Conservation (phyloP, 2,888 invertebrate species). For the Xanthia icteritia region DNA sequence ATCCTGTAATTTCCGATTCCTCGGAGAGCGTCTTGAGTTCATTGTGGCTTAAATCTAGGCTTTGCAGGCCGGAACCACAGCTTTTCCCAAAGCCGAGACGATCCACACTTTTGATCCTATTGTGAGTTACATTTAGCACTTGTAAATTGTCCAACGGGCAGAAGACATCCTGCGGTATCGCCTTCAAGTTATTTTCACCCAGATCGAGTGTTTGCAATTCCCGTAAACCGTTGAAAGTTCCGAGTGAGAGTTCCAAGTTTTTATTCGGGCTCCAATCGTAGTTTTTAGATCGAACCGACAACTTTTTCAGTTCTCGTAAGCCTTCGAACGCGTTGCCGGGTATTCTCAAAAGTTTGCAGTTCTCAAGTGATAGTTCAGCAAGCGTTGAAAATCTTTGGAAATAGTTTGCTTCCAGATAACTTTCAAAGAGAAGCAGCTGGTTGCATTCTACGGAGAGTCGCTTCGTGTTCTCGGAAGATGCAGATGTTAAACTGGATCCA, state of each 20-base stretch:
- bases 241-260: constrained; percentile 93
- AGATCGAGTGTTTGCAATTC: constrained; percentile 95
- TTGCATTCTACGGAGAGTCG: constrained; percentile 94
- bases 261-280: constrained; percentile 94
- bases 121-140: constrained; percentile 95
- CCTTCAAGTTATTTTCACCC: constrained; percentile 94
- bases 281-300: constrained; percentile 95
- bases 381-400: constrained; percentile 94
- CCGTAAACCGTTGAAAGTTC: constrained; percentile 94
- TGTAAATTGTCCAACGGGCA: constrained; percentile 95
- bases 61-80: constrained; percentile 93
- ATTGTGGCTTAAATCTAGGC: constrained; percentile 95
- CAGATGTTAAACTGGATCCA: constrained; percentile 91
- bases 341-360: constrained; percentile 95
- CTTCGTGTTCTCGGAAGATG: constrained; percentile 93
- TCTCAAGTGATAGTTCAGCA: constrained; percentile 93
- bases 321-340: constrained; percentile 95
- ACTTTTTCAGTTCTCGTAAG: constrained; percentile 94
- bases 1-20: constrained; percentile 93
- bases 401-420: constrained; percentile 93
- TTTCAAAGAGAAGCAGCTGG: constrained; percentile 94
- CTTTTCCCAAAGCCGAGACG: constrained; percentile 93
- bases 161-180: constrained; percentile 94
- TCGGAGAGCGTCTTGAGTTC: constrained; percentile 93
- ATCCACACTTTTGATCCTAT: constrained; percentile 94